Evolutionary conservation across 2,888 invertebrate species (phyloP), one percentile per base, ranked within the genome.

Genomic region (Colletes collaris): DNA sequence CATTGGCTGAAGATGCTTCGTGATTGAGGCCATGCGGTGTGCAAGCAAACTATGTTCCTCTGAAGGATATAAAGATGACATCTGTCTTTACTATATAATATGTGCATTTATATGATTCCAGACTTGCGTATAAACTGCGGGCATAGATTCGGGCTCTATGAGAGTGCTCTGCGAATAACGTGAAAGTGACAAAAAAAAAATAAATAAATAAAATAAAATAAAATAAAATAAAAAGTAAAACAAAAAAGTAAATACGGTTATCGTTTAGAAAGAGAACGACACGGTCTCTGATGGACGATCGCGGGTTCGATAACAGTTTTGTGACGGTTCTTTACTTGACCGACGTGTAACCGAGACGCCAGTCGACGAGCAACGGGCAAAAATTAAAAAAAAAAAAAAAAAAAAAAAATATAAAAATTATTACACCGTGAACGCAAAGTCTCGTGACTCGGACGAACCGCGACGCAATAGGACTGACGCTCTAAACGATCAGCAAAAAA

Each of bases 71-170:
- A 78, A 80, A 82, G 82, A 72, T 79, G 66, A 80, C 80, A 87
- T 76, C 78, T 84, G 86, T 85, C 90, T 90, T 92, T 92, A 92
- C 87, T 90, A 91, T 91, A 91, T 92, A 92, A 92, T 92, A 92
- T 92, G 91, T 92, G 89, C 89, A 92, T 92, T 92, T 92, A 92
- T 92, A 92, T 92, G 92, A 92, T 92, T 92, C 91, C 92, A 92
- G 92, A 92, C 91, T 88, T 90, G 90, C 91, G 89, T 90, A 91
- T 91, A 91, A 90, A 91, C 86, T 92, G 90, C 91, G 91, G 89
- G 90, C 90, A 88, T 90, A 89, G 85, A 90, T 89, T 91, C 90
- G 91, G 89, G 90, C 90, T 91, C 88, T 90, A 89, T 90, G 88
- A 90, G 91, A 90, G 89, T 89, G 90, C 89, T 91, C 90, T 89